Conservation (phyloP, 1,140 invertebrate species). For the Lasioglossum baleicum region DNA sequence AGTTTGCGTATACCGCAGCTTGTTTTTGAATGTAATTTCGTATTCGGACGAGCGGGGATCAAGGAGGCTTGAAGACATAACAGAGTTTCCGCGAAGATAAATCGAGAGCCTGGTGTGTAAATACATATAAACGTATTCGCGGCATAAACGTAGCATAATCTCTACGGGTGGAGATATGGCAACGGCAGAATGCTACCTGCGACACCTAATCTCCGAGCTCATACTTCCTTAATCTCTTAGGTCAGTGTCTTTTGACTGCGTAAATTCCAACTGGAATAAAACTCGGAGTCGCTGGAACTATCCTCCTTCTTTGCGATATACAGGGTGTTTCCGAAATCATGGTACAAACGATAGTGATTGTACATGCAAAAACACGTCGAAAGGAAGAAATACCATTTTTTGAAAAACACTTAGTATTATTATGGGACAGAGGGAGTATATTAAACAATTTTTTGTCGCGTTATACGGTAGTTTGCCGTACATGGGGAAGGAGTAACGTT, state of each 20-base stretch:
- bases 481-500: no score
- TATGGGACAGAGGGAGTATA: not conserved
- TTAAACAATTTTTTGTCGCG: no score
- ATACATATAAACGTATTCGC: constrained; percentile 39
- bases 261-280: constrained; percentile 56
- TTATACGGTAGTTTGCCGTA: no score
- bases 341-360: no score
- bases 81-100: constrained; percentile 18
- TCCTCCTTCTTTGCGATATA: not conserved
- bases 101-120: constrained; percentile 12
- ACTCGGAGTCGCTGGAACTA: constrained; percentile 32
- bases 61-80: constrained; percentile 1
- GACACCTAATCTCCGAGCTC: constrained; percentile 59
- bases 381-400: no score
- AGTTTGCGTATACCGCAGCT: no score
- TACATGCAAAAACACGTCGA: no score
- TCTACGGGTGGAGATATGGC: constrained; percentile 24
- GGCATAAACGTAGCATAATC: constrained; percentile 27
- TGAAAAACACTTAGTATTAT: no score
- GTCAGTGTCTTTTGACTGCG: constrained; percentile 4
- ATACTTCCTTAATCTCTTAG: constrained; percentile 56
- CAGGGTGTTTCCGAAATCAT: no score
- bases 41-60: constrained; percentile 1
- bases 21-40: constrained; percentile 9
- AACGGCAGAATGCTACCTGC: constrained; percentile 47